Base-by-base conservation (phyloP, 2,113 vertebrate genomes). In the Myocastor coypus region DNA sequence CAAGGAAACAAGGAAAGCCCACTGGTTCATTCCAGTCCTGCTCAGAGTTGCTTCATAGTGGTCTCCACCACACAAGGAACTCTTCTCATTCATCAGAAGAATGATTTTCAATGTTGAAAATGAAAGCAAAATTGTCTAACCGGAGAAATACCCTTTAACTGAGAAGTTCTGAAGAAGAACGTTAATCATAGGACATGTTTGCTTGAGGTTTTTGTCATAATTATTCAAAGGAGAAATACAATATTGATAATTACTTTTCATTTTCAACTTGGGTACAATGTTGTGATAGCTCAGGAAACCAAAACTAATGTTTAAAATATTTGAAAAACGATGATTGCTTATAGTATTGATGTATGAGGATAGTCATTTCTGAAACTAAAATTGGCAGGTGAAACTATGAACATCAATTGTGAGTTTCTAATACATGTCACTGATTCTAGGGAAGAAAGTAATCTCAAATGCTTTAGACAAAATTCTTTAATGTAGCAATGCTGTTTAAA, bases 401-500 rank as follows among this genome's bases (percentile, higher is more conserved):
- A 87, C 19, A 91, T 88, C 37, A 78, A 30, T 2, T 59, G 34
- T 85, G 22, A 20, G 30, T 88, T 97, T 89, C 89, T 91, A 84
- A 85, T 96, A 97, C 97, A 91, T 95, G 28, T 80, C 50, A 89
- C 96, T 95, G 97, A 13, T 52, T 91, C 17, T 52, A 92, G 61
- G 9, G 46, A 97, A 96, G 52, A 40, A 57, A 94, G 26, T 94
- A 95, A 37, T 81, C 69, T 61, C 81, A 96, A 89, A 97, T 9
- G 6, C 50, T 96, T 96, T 87, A 89, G 37, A 46, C 40, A 93
- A 86, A 68, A 5, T 92, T 95, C 73, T 97, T 97, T 86, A 97
- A 93, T 95, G 94, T 57, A 96, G 59, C 92, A 68, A 95, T 97
- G 92, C 97, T 96, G 94, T 97, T 97, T 97, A 87, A 94, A 95